phyloP scores from a whole-genome alignment of 2,888 invertebrate species.

The Entomobrya proxima region DNA sequence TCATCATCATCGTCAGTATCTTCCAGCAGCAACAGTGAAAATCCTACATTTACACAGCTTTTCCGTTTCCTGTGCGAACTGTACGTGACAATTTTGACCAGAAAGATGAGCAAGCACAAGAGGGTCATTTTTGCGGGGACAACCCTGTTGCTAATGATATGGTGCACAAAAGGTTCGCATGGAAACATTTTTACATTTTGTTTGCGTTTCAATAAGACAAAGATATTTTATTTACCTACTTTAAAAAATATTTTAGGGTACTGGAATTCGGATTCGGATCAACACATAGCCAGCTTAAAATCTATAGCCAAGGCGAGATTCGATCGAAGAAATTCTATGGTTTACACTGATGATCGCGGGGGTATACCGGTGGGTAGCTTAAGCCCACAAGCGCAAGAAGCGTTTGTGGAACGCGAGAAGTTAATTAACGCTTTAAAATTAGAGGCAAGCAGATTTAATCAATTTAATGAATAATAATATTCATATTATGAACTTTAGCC shows the following conservation, averaged over 20 bases:
- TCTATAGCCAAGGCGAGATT: background rate
- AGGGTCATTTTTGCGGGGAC: conserved; percentile 51
- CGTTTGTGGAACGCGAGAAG: conserved; percentile 18
- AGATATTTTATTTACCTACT: background rate
- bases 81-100: too few species aligned
- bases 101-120: conserved; percentile 66
- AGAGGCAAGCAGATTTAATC: conserved; percentile 13
- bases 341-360: conserved; percentile 30
- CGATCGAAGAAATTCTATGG: conserved; percentile 25
- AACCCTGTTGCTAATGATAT: conserved; percentile 65
- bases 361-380: background rate
- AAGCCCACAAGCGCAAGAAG: background rate
- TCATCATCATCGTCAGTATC: too few species aligned
- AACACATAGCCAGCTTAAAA: conserved; percentile 15
- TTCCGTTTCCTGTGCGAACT: too few species aligned
- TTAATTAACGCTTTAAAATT: conserved; percentile 41
- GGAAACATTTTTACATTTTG: background rate
- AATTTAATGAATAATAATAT: background rate
- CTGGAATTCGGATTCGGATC: conserved; percentile 45
- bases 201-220: background rate
- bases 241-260: conserved; percentile 9
- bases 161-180: conserved; percentile 73
- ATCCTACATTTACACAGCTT: too few species aligned
- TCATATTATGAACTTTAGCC: background rate
- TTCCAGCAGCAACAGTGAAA: too few species aligned